These are phyloP conservation scores for Parauchenoglanis punctatus DNA, from an alignment of 2,797 vertebrate species.

Conservation along the genomic window DNA sequence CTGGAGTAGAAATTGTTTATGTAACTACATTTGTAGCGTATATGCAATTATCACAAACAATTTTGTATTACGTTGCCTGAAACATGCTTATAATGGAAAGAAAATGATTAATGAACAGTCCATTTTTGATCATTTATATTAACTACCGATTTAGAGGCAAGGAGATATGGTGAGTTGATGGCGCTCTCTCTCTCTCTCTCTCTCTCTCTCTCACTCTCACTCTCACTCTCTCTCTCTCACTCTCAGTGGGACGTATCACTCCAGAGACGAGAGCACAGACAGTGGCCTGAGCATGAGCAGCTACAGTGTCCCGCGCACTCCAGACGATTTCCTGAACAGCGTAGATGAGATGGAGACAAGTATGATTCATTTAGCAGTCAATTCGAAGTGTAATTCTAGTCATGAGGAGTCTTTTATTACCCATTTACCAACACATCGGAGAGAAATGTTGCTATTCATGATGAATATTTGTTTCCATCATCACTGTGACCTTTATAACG, in stretches of 20 bases:
- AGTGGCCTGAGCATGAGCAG: constrained; percentile 99
- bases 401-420: neutral
- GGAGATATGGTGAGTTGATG: neutral
- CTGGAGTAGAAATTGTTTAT: neutral
- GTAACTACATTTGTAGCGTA: neutral
- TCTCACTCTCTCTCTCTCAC: neutral
- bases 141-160: neutral
- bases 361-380: constrained; percentile 54
- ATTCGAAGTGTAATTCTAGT: neutral
- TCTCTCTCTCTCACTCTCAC: too few species aligned
- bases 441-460: constrained; percentile 7
- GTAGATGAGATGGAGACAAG: constrained; percentile 99
- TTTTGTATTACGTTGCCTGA: neutral
- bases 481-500: neutral
- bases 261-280: constrained; percentile 97
- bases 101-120: neutral
- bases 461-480: neutral
- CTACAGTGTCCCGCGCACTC: constrained; percentile 97
- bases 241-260: constrained; percentile 94
- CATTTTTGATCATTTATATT: neutral
- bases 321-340: constrained; percentile 98
- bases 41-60: neutral
- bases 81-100: neutral
- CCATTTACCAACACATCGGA: neutral
- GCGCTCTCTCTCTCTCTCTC: too few species aligned